Percentiles rank a stretch among this genome's conserved stretches.
phyloP scores from a whole-genome alignment of 2,797 vertebrate species.

The Oceanodroma leucorhoa region DNA sequence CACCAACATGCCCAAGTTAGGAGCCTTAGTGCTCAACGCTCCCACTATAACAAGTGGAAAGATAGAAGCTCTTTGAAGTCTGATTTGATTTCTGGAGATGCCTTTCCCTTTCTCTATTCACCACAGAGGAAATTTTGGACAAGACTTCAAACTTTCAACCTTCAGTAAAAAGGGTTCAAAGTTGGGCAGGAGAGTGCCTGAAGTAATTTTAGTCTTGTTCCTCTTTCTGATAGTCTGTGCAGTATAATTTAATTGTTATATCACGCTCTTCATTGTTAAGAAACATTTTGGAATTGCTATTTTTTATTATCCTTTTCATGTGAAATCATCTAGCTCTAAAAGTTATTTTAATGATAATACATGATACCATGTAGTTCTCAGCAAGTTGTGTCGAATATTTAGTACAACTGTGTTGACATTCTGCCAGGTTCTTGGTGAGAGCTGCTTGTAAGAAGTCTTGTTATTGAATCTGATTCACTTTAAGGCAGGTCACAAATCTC shows the following conservation, averaged over 20 bases:
- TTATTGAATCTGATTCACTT: slow-evolving; percentile 46
- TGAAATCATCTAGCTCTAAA: background rate
- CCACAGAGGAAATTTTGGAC: background rate
- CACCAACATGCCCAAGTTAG: background rate
- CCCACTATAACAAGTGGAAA: background rate
- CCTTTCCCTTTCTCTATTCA: background rate
- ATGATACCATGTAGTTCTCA: background rate
- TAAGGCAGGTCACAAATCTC: slow-evolving; percentile 49
- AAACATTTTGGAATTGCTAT: background rate
- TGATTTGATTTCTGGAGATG: background rate
- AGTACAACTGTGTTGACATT: slow-evolving; percentile 44
- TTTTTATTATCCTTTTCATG: background rate
- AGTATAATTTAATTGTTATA: background rate
- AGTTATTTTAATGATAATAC: slow-evolving; percentile 26
- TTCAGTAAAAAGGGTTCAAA: background rate
- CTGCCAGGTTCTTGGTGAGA: slow-evolving; percentile 54
- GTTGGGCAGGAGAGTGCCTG: background rate
- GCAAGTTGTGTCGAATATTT: slow-evolving; percentile 25
- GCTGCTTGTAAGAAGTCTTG: slow-evolving; percentile 30
- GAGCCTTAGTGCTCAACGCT: background rate
- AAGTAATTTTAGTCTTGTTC: background rate
- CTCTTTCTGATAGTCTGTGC: background rate
- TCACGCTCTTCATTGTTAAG: background rate
- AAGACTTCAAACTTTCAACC: background rate
- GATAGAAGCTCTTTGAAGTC: background rate